Percentiles rank a stretch among this genome's conserved stretches.
Evolutionary conservation across 2,888 invertebrate species (phyloP).

Genomic region (Dione juno): DNA sequence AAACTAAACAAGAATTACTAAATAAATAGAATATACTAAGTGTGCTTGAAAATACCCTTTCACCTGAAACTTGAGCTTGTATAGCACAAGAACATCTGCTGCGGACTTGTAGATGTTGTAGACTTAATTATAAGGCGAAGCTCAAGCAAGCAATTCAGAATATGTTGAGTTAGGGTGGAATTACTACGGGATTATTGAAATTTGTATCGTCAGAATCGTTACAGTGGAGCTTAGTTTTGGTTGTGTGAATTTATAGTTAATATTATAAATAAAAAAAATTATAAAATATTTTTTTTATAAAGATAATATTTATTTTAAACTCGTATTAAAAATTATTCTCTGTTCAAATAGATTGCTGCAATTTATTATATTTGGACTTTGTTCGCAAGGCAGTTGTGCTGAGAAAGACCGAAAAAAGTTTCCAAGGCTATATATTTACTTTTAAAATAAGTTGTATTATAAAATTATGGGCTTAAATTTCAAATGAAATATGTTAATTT

Average conservation of each 20-base stretch:
- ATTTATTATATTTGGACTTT: too few species aligned
- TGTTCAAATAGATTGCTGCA: too few species aligned
- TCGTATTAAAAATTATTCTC: too few species aligned
- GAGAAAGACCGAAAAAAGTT: too few species aligned
- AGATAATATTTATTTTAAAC: too few species aligned
- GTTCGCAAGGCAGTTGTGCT: too few species aligned
- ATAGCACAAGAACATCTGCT: conserved; percentile 20
- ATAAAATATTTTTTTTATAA: not conserved
- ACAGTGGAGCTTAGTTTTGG: not conserved
- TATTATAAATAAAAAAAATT: too few species aligned
- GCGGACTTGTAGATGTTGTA: conserved; percentile 20
- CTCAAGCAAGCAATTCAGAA: conserved; percentile 11
- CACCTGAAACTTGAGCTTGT: conserved; percentile 32
- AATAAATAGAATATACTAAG: conserved; percentile 8
- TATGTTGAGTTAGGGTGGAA: not conserved
- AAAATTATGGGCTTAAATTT: too few species aligned
- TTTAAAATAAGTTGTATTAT: too few species aligned
- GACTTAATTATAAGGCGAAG: conserved; percentile 23
- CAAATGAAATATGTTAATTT: too few species aligned
- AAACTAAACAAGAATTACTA: conserved; percentile 11
- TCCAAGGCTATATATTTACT: too few species aligned
- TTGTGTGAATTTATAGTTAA: not conserved
- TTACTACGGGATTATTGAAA: conserved; percentile 1
- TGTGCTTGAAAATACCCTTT: conserved; percentile 11
- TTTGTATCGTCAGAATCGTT: not conserved